Percentiles rank a stretch among this genome's conserved stretches.
Conservation (phyloP, 23 tunicate genomes). For the Trididemnum clinides region DNA sequence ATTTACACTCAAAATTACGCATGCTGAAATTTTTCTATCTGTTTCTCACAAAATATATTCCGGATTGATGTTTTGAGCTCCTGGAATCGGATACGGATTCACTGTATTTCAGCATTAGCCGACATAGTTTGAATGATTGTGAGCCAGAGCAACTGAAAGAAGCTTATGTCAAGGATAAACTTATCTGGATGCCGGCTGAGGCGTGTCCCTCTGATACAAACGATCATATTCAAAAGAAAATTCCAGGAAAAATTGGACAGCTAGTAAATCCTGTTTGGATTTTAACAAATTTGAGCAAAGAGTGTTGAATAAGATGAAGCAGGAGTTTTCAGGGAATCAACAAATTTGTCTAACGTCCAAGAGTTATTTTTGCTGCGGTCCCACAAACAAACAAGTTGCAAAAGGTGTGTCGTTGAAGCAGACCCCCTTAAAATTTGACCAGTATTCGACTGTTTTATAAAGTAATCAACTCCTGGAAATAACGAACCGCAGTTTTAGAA, state of each 20-base stretch:
- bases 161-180: background rate
- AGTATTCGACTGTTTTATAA: background rate
- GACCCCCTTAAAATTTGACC: background rate
- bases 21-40: background rate
- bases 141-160: background rate
- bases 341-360: background rate
- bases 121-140: background rate
- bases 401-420: background rate
- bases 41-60: background rate
- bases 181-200: background rate
- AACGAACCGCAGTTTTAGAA: background rate
- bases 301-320: background rate
- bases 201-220: background rate
- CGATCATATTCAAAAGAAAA: background rate
- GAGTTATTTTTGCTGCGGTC: background rate
- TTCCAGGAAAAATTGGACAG: background rate
- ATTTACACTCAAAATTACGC: background rate
- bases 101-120: background rate
- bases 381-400: background rate
- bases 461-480: background rate
- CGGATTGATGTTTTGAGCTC: background rate
- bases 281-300: background rate
- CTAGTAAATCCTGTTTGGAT: background rate
- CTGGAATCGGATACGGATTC: conserved; percentile 12
- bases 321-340: background rate